These are phyloP conservation scores for Spilosoma lubricipeda DNA, from an alignment of 2,888 invertebrate genomes.

Conservation along the genomic window DNA sequence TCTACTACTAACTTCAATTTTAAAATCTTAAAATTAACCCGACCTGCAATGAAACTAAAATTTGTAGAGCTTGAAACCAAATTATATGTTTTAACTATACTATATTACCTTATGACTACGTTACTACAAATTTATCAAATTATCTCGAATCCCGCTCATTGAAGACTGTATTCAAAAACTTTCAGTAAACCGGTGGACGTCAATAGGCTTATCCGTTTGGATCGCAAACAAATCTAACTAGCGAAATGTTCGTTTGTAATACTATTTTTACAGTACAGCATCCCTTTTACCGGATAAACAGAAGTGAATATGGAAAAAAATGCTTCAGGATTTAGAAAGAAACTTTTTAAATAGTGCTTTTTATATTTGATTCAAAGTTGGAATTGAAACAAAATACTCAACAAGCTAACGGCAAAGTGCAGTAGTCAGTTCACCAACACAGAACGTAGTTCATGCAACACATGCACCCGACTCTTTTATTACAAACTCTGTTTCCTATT, in stretches of 20 bases:
- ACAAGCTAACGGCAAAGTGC: conserved; percentile 19
- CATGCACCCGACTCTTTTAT: conserved; percentile 75
- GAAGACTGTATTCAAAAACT: not conserved
- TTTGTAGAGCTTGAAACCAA: not conserved
- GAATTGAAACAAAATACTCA: not conserved
- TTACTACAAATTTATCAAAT: not conserved
- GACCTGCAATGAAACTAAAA: not conserved
- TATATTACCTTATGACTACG: not conserved
- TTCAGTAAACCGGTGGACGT: not conserved
- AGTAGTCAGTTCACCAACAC: conserved; percentile 11
- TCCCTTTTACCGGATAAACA: not conserved
- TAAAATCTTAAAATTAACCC: not conserved
- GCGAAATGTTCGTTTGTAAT: not conserved
- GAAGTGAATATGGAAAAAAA: not conserved
- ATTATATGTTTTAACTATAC: not conserved
- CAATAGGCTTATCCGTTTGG: not conserved
- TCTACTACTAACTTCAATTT: not conserved
- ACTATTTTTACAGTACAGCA: not conserved
- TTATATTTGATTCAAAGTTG: conserved; percentile 4
- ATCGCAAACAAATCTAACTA: not conserved
- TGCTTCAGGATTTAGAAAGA: not conserved
- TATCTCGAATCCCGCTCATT: not conserved
- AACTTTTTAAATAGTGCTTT: not conserved
- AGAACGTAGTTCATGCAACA: conserved; percentile 65
- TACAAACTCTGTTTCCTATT: conserved; percentile 57